Evolutionary conservation across 2,888 invertebrate genomes (phyloP), one percentile per base, ranked within the genome.

Genomic region (Ophraella communa): DNA sequence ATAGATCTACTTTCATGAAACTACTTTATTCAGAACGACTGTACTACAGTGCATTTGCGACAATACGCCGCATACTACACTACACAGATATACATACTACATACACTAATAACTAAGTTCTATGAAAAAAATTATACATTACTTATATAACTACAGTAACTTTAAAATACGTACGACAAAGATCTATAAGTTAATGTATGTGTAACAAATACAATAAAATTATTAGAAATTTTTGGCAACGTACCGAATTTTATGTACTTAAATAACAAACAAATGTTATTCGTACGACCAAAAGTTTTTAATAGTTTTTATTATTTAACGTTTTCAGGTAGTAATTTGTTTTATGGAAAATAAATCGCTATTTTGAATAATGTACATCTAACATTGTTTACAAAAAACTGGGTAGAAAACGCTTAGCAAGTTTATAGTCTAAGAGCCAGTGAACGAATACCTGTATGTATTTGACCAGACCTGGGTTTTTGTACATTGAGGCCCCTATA

Each of bases 21-120:
- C 84, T 84, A 84, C 84, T 84, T 84, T 84, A 84, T 84, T 84
- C 79, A 80, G 80, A 83, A 84, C 82, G 81, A 82, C 83, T 83
- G 82, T 82, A 80, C 81, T 83, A 84, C 83, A 84, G 84, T 84
- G 84, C 84, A 84, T 78, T 72, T 76, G 79, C 78, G 79, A 76
- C 78, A 68, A 66, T 67, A 63, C 74, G 65, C 66, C 74, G 74
- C 80, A 76, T 76, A 75, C 81, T 82, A 82, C 80, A 79, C 82
- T 82, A 82, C 82, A 81, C 81, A 79, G 74, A 81, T 76, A 80
- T 81, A 82, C 81, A 80, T 78, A 75, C 82, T 82, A 82, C 81
- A 78, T 79, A 79, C 77, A 80, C 80, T 80, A 81, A 79, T 74
- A 71, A 73, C 77, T 76, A 76, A 66, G 73, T 70, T 75, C 76